Percentiles rank a stretch among this genome's conserved stretches.
Evolutionary conservation across 2,797 vertebrate genomes (phyloP).

Genomic region (Streptopelia turtur): DNA sequence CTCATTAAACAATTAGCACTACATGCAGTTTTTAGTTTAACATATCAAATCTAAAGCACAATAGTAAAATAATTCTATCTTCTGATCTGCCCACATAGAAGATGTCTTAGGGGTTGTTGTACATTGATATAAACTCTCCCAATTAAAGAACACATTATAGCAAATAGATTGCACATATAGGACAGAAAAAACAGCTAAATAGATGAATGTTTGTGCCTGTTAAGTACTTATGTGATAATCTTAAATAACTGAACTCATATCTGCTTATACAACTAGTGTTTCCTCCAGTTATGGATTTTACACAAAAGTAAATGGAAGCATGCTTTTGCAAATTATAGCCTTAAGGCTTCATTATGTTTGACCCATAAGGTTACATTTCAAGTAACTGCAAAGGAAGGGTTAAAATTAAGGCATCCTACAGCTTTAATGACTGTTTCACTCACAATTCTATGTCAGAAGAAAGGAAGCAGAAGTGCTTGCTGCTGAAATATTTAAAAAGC

Average conservation of each 20-base stretch:
- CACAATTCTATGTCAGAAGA: background rate
- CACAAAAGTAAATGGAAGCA: background rate
- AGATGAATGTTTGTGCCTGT: background rate
- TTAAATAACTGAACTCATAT: background rate
- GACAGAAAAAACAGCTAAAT: background rate
- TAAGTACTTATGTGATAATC: background rate
- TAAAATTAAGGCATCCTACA: background rate
- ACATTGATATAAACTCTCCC: background rate
- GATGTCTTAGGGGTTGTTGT: background rate
- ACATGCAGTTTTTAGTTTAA: fast-evolving
- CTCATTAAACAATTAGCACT: background rate
- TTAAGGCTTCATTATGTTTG: background rate
- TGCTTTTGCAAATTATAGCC: background rate
- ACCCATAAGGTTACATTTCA: background rate
- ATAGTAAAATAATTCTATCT: background rate
- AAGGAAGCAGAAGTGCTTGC: background rate
- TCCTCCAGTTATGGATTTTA: background rate
- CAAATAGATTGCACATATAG: background rate
- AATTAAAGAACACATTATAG: background rate
- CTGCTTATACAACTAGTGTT: background rate
- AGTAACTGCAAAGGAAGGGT: background rate
- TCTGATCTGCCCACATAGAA: background rate
- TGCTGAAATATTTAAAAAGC: background rate
- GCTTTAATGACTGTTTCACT: background rate
- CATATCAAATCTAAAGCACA: background rate